Percentiles rank a stretch among this genome's conserved stretches.
phyloP scores from a whole-genome alignment of 2,797 vertebrate genomes.

The Buphagus erythrorhynchus region DNA sequence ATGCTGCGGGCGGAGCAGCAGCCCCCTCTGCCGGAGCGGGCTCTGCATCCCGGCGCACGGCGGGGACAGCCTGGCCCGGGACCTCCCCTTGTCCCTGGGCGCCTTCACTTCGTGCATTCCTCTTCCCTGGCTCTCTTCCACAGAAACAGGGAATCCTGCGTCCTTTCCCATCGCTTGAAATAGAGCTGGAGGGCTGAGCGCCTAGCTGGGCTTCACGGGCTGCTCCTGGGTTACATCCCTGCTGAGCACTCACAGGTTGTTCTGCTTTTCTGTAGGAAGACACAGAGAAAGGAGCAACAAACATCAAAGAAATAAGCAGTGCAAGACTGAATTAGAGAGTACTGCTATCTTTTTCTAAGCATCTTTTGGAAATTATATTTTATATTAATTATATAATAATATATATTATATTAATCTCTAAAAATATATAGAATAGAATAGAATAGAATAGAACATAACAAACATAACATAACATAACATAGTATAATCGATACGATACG shows the following conservation, averaged over 20 bases:
- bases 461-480: no score
- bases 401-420: no score
- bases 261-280: not conserved
- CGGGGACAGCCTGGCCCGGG: accelerated
- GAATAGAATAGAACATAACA: no score
- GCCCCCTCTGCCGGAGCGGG: constrained; percentile 29
- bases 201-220: accelerated
- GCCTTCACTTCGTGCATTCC: accelerated
- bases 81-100: accelerated
- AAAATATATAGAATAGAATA: no score
- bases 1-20: not conserved
- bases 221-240: not conserved
- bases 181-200: accelerated
- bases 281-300: not conserved
- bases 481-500: no score
- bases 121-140: accelerated
- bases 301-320: not conserved
- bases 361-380: not conserved
- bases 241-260: accelerated
- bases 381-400: no score
- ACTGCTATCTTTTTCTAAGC: not conserved
- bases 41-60: accelerated
- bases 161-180: not conserved
- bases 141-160: accelerated
- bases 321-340: not conserved